Evolutionary conservation across 2,888 invertebrate genomes (phyloP), one percentile per base, ranked within the genome.

Genomic region (Timema cristinae): DNA sequence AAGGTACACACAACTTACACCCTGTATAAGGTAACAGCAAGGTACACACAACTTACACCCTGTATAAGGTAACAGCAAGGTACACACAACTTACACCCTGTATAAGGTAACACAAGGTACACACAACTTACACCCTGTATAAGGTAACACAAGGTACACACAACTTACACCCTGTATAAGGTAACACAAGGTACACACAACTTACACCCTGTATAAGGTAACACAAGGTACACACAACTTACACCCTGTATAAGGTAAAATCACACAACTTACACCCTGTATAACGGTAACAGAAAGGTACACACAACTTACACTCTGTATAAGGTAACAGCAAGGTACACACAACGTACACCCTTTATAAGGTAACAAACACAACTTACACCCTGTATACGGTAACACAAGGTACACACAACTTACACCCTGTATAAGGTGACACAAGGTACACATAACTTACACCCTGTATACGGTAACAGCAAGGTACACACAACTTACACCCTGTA

Each of bases 311-410:
- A 32, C 32, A 54, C n/a, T n/a, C 54, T 54, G 4, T 13, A n/a
- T 13, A 13, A 2, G 11, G 11, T 54, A 32, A 32, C 32, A 32
- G n/a, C 32, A 32, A 32, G 32, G 32, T 32, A 32, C 32, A 32
- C 32, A 32, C 32, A 32, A 32, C 32, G 2, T 32, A 32, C 32
- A 32, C 32, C 32, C 32, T 32, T 1, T 32, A 32, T 32, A 32
- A 2, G 32, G 32, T 32, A 32, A 32, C 32, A 32, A 1, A 32
- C 32, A 32, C 32, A 32, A 32, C 32, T 32, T 32, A 32, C 32
- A n/a, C n/a, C n/a, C n/a, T n/a, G n/a, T n/a, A n/a, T n/a, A n/a
- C 79, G 48, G 79, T 6, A 48, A 51, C 8, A 51, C 48, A 63
- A 70, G 54, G 70, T 70, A 68, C 32, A 13, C 16, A n/a, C n/a